Percentiles rank a stretch among this genome's conserved stretches.
Evolutionary conservation across 35 echinoderm and acorn worm species (phyloP).

Genomic region (Chiridota heheva): DNA sequence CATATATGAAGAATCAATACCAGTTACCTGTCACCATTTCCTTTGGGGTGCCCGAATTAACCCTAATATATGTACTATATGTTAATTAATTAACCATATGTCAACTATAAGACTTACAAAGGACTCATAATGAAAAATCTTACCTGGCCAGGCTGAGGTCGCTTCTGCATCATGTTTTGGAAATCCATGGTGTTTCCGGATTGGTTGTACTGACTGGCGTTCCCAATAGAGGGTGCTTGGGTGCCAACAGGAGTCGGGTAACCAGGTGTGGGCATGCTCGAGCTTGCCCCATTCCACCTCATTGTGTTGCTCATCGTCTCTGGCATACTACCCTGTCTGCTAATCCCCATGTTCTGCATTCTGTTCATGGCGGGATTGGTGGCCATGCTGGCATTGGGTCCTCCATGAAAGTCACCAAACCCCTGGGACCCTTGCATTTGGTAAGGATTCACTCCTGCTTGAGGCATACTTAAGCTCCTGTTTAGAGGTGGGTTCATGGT

Average conservation of each 20-base stretch:
- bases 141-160: constrained; percentile 45
- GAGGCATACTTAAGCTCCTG: constrained; percentile 61
- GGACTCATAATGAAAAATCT: not conserved
- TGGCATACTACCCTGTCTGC: constrained; percentile 30
- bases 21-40: too few relatives aligned
- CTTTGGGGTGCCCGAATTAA: too few relatives aligned
- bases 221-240: constrained; percentile 23
- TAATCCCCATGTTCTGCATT: constrained; percentile 24
- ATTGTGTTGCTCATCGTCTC: constrained; percentile 35
- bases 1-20: too few relatives aligned
- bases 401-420: constrained; percentile 6
- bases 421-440: constrained; percentile 23
- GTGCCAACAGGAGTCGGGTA: not conserved
- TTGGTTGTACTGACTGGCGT: constrained; percentile 18
- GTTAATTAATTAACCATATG: not conserved
- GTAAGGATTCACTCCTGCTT: constrained; percentile 50
- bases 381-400: constrained; percentile 28
- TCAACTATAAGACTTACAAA: not conserved
- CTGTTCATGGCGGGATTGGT: constrained; percentile 29
- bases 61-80: too few relatives aligned
- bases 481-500: constrained; percentile 46
- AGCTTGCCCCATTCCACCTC: constrained; percentile 33
- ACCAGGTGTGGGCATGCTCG: constrained; percentile 4
- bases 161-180: constrained; percentile 40
- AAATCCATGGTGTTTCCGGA: constrained; percentile 35